Evolutionary conservation across 2,888 invertebrate species (phyloP).

Genomic region (Bimastos eiseni): DNA sequence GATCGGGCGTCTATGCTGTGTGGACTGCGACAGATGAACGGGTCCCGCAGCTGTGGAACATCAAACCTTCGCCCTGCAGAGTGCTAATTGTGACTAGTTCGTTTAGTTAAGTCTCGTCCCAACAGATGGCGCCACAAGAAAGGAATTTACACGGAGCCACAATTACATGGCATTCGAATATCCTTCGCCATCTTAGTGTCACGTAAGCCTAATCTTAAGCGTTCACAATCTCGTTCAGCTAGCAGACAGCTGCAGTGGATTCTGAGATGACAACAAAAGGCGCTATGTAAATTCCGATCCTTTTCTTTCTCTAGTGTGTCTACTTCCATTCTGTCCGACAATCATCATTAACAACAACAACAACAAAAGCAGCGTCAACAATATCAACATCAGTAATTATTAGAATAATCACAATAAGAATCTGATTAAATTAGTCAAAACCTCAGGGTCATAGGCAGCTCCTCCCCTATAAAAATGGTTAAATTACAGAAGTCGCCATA

Average conservation of each 20-base stretch:
- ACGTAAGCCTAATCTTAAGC: background rate
- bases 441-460: no score
- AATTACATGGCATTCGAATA: background rate
- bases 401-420: no score
- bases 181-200: background rate
- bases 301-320: background rate
- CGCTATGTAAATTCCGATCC: background rate
- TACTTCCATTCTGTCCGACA: background rate
- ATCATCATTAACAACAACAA: background rate
- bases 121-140: background rate
- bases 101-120: background rate
- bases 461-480: no score
- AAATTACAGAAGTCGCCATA: no score
- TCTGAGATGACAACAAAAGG: background rate
- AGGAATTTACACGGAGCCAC: background rate
- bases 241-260: background rate
- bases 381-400: background rate
- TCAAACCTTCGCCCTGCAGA: background rate
- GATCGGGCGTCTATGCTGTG: background rate
- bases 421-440: no score
- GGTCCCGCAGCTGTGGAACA: slow-evolving; percentile 5
- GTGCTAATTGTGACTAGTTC: slow-evolving; percentile 6
- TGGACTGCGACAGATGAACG: background rate
- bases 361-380: background rate
- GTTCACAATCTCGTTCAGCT: background rate